Conservation (phyloP, 1,140 invertebrate genomes). For the Calephelis nemesis region DNA sequence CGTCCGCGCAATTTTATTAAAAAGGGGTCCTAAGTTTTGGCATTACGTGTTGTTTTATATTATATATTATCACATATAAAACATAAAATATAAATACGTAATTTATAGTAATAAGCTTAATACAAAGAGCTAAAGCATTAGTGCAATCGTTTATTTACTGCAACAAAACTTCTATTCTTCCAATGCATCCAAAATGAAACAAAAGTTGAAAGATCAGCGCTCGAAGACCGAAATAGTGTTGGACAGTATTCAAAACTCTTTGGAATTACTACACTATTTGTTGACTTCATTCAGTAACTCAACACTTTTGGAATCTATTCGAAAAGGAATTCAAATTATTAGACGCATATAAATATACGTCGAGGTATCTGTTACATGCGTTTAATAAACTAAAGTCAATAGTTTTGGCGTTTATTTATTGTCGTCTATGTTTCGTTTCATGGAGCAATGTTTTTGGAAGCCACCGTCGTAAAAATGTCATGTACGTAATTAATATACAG, state of each 20-base stretch:
- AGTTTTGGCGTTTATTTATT: constrained; percentile 44
- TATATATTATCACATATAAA: too few species aligned
- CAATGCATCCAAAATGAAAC: constrained; percentile 51
- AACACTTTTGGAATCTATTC: constrained; percentile 60
- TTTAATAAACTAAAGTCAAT: constrained; percentile 36
- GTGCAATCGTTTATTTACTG: constrained; percentile 3
- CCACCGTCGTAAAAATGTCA: constrained; percentile 34
- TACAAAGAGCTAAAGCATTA: constrained; percentile 2
- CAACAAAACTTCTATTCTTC: constrained; percentile 47
- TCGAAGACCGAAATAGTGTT: constrained; percentile 70
- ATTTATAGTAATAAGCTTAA: constrained; percentile 6
- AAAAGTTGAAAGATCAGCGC: constrained; percentile 65
- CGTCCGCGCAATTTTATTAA: too few species aligned
- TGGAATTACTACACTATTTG: constrained; percentile 73
- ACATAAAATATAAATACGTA: background rate
- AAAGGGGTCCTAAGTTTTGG: too few species aligned
- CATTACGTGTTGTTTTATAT: too few species aligned
- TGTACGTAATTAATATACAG: constrained; percentile 34
- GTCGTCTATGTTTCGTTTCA: constrained; percentile 27
- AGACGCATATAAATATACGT: constrained; percentile 47
- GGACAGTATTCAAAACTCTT: constrained; percentile 76
- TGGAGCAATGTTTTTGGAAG: constrained; percentile 41
- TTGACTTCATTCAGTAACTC: constrained; percentile 73
- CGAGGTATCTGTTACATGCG: constrained; percentile 38
- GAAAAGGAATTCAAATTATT: constrained; percentile 44